These are phyloP conservation scores for Drosophila atripex DNA, from an alignment of 2,888 invertebrate species.

Conservation along the genomic window DNA sequence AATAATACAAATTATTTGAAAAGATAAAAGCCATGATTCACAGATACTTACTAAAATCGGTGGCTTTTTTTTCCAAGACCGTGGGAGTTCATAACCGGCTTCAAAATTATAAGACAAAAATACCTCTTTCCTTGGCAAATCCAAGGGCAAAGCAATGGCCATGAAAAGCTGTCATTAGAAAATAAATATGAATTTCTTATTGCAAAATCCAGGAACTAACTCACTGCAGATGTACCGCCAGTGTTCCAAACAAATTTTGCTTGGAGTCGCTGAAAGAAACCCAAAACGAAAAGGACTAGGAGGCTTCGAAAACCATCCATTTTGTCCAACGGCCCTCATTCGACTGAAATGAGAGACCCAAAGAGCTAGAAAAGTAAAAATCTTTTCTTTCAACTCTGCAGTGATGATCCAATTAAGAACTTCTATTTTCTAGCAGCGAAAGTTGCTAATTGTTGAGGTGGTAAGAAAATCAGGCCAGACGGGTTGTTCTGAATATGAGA, in stretches of 20 bases:
- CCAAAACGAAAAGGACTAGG: constrained; percentile 2
- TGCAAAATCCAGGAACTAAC: not conserved
- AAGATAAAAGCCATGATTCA: not conserved
- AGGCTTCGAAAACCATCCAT: constrained; percentile 18
- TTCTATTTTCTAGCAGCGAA: constrained; percentile 49
- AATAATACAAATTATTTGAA: not conserved
- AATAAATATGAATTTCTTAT: not conserved
- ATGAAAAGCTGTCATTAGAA: constrained; percentile 86
- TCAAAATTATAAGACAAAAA: constrained; percentile 88
- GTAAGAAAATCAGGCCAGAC: constrained; percentile 36
- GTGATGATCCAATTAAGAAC: constrained; percentile 48
- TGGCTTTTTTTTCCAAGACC: constrained; percentile 82
- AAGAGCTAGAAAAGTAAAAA: constrained; percentile 9
- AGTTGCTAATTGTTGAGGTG: constrained; percentile 63
- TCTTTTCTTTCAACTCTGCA: constrained; percentile 4
- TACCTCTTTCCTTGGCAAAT: constrained; percentile 87
- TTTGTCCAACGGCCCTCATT: constrained; percentile 1
- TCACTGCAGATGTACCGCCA: constrained; percentile 52
- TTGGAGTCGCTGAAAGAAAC: not conserved
- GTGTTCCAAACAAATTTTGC: constrained; percentile 59
- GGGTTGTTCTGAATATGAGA: constrained; percentile 2
- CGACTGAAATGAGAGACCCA: not conserved
- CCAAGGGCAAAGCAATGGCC: constrained; percentile 89
- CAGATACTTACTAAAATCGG: constrained; percentile 61
- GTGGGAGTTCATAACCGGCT: constrained; percentile 78